Percentiles rank a stretch among this genome's conserved stretches.
phyloP scores from a whole-genome alignment of 2,888 invertebrate genomes.

The Amphiduros pacificus region DNA sequence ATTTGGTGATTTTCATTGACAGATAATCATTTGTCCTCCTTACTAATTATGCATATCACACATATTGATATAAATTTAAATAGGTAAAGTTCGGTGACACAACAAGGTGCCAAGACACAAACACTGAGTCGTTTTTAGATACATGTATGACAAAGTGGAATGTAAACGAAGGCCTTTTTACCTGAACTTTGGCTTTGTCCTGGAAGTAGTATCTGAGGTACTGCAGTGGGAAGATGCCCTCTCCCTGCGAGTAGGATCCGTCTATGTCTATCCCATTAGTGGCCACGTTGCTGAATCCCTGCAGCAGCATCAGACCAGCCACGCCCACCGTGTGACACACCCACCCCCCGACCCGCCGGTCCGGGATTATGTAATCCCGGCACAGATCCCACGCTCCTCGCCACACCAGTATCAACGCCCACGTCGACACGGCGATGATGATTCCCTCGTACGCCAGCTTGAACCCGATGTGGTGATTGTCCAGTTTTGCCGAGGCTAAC shows the following conservation, averaged over 20 bases:
- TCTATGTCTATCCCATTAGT: conserved; percentile 34
- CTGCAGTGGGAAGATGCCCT: conserved; percentile 30
- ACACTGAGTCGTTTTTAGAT: no score
- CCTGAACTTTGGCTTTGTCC: no score
- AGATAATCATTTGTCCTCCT: no score
- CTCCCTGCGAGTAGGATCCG: conserved; percentile 27
- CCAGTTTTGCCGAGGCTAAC: conserved; percentile 1
- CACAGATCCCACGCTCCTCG: conserved; percentile 33
- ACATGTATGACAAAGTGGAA: no score
- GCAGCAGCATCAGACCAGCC: conserved; percentile 26
- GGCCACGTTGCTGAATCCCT: conserved; percentile 31
- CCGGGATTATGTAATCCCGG: conserved; percentile 27
- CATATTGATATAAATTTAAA: no score
- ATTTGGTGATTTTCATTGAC: no score
- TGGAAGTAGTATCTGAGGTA: conserved; percentile 25
- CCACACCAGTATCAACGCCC: conserved; percentile 33
- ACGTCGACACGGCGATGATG: conserved; percentile 26
- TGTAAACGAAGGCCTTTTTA: no score
- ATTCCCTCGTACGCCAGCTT: conserved; percentile 31
- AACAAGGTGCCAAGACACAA: no score
- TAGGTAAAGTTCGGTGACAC: no score
- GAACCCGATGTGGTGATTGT: not conserved
- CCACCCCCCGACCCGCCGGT: conserved; percentile 29
- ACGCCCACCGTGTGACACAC: conserved; percentile 30
- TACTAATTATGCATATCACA: no score